These are phyloP conservation scores for Eupelmus urozonus DNA, from an alignment of 2,888 invertebrate species.

Conservation along the genomic window DNA sequence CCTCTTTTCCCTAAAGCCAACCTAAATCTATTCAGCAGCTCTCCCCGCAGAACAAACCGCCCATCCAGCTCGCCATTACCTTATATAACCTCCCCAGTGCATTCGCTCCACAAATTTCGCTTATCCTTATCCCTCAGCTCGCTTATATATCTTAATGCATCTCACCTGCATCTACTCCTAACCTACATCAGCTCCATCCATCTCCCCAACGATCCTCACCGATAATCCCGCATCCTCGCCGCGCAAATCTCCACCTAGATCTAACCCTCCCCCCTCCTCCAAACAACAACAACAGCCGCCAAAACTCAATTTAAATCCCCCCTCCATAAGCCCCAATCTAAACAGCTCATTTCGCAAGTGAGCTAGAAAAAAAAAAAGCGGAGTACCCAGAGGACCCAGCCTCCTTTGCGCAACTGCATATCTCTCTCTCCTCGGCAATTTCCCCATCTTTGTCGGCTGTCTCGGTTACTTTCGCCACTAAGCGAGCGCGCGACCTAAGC, in stretches of 20 bases:
- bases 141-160: not conserved
- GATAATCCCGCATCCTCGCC: too few species aligned
- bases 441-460: constrained; percentile 21
- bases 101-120: too few species aligned
- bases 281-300: constrained; percentile 3
- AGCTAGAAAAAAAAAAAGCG: constrained; percentile 1
- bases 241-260: too few species aligned
- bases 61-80: too few species aligned
- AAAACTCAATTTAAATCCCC: not conserved
- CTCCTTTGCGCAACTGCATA: not conserved
- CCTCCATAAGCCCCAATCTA: not conserved
- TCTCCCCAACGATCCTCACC: too few species aligned
- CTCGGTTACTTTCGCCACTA: constrained; percentile 16
- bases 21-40: too few species aligned
- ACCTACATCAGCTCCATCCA: not conserved
- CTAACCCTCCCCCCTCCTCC: not conserved
- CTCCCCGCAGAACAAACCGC: too few species aligned
- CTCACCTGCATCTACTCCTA: not conserved
- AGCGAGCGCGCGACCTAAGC: not conserved
- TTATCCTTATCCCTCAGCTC: not conserved
- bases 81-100: too few species aligned
- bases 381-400: not conserved
- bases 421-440: constrained; percentile 3
- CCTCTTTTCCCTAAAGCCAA: too few species aligned
- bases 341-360: constrained; percentile 7